Evolutionary conservation across 2,888 invertebrate species (phyloP).

Genomic region (Meteorus colon): DNA sequence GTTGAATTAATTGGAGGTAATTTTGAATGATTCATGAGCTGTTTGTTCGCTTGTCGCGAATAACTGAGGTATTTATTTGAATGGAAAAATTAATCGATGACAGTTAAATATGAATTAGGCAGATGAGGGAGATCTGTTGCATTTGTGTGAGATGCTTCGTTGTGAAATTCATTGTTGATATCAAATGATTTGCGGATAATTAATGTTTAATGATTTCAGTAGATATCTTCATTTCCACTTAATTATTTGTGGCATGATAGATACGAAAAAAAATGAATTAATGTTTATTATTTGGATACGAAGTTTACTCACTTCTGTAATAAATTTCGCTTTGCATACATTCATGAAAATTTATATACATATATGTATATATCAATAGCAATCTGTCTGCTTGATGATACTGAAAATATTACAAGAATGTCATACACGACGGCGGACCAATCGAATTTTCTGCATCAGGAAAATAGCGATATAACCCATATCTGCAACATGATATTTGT

Average conservation of each 20-base stretch:
- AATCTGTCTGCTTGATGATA: neutral
- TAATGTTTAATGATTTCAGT: neutral
- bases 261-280: neutral
- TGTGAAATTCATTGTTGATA: too few species aligned
- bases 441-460: neutral
- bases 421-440: neutral
- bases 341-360: neutral
- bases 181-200: too few species aligned
- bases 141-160: too few species aligned
- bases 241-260: neutral
- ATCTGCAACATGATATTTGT: neutral
- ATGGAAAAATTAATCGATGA: too few species aligned
- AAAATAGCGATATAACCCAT: neutral
- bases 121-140: too few species aligned
- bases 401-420: neutral
- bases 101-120: too few species aligned
- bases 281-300: neutral
- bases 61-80: too few species aligned
- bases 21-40: too few species aligned
- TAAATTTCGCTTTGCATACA: neutral
- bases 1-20: too few species aligned
- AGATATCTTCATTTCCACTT: neutral
- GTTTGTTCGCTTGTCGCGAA: too few species aligned
- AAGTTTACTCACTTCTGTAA: neutral
- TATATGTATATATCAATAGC: neutral